phyloP scores from a whole-genome alignment of 1,140 invertebrate genomes.

The Trachymyrmex septentrionalis region DNA sequence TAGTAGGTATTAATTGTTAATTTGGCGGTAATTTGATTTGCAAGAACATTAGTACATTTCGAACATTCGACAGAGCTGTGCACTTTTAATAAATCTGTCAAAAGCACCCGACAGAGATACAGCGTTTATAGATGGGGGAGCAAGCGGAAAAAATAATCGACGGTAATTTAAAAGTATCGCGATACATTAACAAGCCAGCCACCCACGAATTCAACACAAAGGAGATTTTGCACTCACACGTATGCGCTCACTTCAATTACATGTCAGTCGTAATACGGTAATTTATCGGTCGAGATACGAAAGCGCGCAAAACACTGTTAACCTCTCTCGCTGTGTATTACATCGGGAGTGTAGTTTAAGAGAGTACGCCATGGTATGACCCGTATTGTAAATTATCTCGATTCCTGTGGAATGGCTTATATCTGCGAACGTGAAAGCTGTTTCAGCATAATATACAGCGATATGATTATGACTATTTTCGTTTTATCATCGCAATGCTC shows the following conservation, averaged over 20 bases:
- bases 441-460: constrained; percentile 7
- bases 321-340: not conserved
- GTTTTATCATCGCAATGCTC: not conserved
- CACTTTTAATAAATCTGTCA: constrained; percentile 70
- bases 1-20: not conserved
- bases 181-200: constrained; percentile 45
- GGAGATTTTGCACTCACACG: not conserved
- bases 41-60: constrained; percentile 38
- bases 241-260: not conserved
- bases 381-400: constrained; percentile 31
- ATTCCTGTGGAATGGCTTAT: constrained; percentile 31
- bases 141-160: constrained; percentile 64
- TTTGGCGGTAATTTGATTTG: constrained; percentile 21
- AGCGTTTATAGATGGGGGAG: constrained; percentile 59
- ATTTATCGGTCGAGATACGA: constrained; percentile 59
- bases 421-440: constrained; percentile 29
- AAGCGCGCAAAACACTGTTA: constrained; percentile 54
- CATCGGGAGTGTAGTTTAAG: constrained; percentile 7
- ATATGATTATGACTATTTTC: not conserved
- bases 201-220: constrained; percentile 53
- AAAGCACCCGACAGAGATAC: constrained; percentile 64
- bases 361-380: constrained; percentile 4
- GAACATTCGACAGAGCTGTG: constrained; percentile 68
- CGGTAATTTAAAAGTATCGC: constrained; percentile 56
- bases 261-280: constrained; percentile 60